Evolutionary conservation across 2,888 invertebrate species (phyloP).

Genomic region (Clepsis dumicolana): DNA sequence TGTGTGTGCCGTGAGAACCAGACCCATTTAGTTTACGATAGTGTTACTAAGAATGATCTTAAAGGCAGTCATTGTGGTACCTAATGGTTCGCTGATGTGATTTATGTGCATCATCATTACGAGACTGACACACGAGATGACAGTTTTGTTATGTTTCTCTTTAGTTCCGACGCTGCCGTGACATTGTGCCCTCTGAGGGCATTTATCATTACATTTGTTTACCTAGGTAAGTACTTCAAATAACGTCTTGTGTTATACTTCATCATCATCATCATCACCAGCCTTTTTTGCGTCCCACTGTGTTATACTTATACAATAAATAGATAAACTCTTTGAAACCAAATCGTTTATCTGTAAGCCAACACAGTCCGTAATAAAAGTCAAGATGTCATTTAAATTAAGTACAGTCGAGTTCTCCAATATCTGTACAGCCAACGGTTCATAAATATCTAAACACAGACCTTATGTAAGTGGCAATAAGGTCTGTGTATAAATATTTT

Average conservation of each 20-base stretch:
- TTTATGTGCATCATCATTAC: conserved; percentile 55
- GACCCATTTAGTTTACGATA: conserved; percentile 29
- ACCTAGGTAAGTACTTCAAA: conserved; percentile 39
- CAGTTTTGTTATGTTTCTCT: conserved; percentile 59
- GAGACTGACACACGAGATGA: conserved; percentile 54
- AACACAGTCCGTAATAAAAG: not conserved
- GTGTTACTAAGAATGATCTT: conserved; percentile 47
- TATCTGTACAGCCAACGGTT: no score
- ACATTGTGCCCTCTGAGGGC: conserved; percentile 54
- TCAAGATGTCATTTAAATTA: not conserved
- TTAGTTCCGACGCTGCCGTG: conserved; percentile 51
- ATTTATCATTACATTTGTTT: conserved; percentile 52
- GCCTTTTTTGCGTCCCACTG: no score
- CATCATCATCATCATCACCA: no score
- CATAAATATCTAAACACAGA: no score
- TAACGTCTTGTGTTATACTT: conserved; percentile 43
- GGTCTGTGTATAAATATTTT: no score
- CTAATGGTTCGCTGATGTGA: conserved; percentile 51
- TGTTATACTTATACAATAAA: no score
- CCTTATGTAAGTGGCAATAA: no score
- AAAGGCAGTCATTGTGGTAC: conserved; percentile 41
- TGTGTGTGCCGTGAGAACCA: conserved; percentile 43
- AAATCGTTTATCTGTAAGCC: not conserved
- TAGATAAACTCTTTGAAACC: not conserved
- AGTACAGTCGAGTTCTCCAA: no score